These are phyloP conservation scores for Virgularia gustaviana DNA, from an alignment of 92 coral and sea anemone species.

Conservation along the genomic window DNA sequence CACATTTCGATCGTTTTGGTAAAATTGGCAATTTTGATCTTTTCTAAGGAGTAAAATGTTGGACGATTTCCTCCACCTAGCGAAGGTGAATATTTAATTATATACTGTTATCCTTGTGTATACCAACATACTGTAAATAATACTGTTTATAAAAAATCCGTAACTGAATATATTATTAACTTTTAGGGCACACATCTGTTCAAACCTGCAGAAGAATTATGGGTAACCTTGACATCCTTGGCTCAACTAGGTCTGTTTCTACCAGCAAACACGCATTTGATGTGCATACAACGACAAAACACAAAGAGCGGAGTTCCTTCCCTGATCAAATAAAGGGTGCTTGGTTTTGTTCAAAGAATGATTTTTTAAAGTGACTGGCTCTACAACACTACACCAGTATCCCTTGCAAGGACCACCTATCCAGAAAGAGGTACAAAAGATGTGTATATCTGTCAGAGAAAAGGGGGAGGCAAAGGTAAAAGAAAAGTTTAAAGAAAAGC, in stretches of 20 bases:
- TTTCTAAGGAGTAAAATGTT: too few relatives aligned
- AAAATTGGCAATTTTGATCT: too few relatives aligned
- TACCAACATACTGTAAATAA: too few relatives aligned
- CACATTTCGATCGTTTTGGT: too few relatives aligned
- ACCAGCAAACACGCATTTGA: background rate
- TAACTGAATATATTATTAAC: too few relatives aligned
- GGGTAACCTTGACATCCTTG: background rate
- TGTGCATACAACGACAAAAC: background rate
- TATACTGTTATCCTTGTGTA: too few relatives aligned
- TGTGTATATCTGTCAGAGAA: background rate
- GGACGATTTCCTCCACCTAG: too few relatives aligned
- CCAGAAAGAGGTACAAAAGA: background rate
- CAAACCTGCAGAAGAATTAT: too few relatives aligned
- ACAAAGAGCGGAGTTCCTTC: background rate
- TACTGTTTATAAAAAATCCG: too few relatives aligned
- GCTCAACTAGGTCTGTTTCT: background rate
- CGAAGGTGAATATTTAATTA: too few relatives aligned
- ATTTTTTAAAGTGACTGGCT: background rate
- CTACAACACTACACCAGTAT: background rate
- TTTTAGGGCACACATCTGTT: too few relatives aligned
- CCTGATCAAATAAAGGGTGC: conserved; percentile 2
- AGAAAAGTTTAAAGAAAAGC: background rate
- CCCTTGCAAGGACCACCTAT: background rate
- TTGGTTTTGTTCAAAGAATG: background rate
- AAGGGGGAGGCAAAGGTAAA: background rate